Evolutionary conservation across 92 coral and sea anemone species (phyloP).

Genomic region (Hydrozoanthus gracilis): DNA sequence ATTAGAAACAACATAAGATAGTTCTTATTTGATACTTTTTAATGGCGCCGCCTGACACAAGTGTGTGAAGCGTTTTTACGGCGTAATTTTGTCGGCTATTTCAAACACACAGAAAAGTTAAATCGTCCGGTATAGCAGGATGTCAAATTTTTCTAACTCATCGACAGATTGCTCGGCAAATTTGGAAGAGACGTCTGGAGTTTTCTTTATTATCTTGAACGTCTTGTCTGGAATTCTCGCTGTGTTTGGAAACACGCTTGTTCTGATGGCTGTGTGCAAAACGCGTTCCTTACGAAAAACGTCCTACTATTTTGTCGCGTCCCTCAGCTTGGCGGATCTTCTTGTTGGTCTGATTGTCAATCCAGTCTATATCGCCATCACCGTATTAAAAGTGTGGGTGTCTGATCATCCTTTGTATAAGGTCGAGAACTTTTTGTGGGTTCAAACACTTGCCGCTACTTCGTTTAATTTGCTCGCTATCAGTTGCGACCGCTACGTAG

Average conservation of each 20-base stretch:
- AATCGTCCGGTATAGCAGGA: neutral
- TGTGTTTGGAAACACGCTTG: neutral
- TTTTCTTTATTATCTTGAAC: conserved; percentile 3
- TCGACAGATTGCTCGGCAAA: conserved; percentile 4
- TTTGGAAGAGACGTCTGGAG: conserved; percentile 13
- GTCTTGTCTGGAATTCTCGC: conserved; percentile 3
- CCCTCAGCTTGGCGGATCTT: conserved; percentile 31
- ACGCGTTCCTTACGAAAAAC: conserved; percentile 11
- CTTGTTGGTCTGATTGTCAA: conserved; percentile 24
- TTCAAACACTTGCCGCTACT: conserved; percentile 17
- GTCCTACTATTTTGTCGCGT: conserved; percentile 11
- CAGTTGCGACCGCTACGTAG: conserved; percentile 8
- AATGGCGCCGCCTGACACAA: no score
- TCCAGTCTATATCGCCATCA: conserved; percentile 22
- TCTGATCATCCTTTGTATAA: conserved; percentile 1
- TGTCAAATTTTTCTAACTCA: neutral
- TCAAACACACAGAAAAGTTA: no score
- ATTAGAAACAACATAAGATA: no score
- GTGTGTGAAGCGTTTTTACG: no score
- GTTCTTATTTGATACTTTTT: no score
- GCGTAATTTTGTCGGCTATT: no score
- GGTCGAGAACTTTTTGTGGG: conserved; percentile 33
- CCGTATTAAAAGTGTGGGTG: conserved; percentile 19
- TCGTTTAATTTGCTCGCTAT: conserved; percentile 19
- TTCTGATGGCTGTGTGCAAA: conserved; percentile 16